Percentiles rank a stretch among this genome's conserved stretches.
These are phyloP conservation scores for Leptopilina syphax DNA, from an alignment of 2,888 invertebrate species.

Conservation along the genomic window DNA sequence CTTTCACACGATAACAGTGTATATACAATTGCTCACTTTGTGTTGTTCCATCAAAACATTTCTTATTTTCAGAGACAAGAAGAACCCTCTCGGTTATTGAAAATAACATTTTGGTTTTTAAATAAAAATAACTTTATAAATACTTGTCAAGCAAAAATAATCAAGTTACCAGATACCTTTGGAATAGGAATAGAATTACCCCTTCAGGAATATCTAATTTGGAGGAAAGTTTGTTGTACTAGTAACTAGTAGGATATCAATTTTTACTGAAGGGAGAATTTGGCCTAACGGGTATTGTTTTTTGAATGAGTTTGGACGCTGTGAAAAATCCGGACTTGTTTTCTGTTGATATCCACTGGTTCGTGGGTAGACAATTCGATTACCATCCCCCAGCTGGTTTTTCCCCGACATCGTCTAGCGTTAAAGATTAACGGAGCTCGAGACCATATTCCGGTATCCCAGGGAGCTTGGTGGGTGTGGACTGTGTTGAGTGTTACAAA, in stretches of 20 bases:
- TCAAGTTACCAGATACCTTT: too few species aligned
- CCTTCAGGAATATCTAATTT: too few species aligned
- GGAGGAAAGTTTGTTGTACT: too few species aligned
- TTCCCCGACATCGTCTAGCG: conserved; percentile 48
- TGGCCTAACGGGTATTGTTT: too few species aligned
- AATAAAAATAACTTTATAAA: too few species aligned
- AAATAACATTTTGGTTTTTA: too few species aligned
- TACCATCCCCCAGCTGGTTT: conserved; percentile 51
- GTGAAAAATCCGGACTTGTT: neutral
- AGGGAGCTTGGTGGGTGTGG: conserved; percentile 55
- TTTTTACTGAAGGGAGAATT: too few species aligned
- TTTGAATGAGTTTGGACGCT: neutral
- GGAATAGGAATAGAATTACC: too few species aligned
- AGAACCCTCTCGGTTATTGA: too few species aligned
- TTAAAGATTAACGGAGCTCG: conserved; percentile 62
- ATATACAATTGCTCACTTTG: neutral
- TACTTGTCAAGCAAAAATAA: too few species aligned
- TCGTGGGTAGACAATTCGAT: conserved; percentile 49
- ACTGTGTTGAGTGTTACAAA: conserved; percentile 69
- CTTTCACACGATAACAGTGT: neutral
- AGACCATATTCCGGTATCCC: conserved; percentile 51
- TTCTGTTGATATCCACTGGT: conserved; percentile 18
- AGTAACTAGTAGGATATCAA: too few species aligned
- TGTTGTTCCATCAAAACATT: neutral
- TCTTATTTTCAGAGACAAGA: neutral